These are phyloP conservation scores for Paradoxurus hermaphroditus DNA, from an alignment of 2,113 vertebrate genomes.

Conservation along the genomic window DNA sequence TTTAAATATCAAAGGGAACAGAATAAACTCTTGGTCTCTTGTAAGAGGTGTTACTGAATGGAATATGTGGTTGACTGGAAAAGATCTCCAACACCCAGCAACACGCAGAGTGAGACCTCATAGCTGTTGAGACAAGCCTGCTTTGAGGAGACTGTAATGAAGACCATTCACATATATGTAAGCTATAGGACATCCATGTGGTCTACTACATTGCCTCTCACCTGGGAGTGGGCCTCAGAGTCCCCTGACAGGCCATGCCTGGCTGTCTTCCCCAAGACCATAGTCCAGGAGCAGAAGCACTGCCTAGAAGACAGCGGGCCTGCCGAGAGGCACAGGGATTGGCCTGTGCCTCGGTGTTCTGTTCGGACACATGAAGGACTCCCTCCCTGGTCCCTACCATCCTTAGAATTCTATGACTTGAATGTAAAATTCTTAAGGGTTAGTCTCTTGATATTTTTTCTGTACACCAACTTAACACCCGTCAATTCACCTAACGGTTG, in stretches of 20 bases:
- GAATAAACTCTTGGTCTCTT: neutral
- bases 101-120: neutral
- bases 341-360: neutral
- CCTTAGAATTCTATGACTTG: conserved; percentile 4
- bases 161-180: neutral
- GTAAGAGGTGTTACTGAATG: neutral
- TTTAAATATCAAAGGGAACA: conserved; percentile 7
- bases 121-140: neutral
- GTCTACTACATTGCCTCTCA: neutral
- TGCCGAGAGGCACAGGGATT: neutral
- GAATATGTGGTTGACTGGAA: neutral
- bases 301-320: neutral
- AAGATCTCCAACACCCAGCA: neutral
- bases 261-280: neutral
- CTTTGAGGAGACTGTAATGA: neutral
- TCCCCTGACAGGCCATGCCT: neutral
- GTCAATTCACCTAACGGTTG: neutral
- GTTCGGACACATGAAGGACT: neutral
- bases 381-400: neutral
- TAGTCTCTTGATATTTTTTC: neutral
- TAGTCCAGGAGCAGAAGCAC: neutral
- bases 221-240: neutral
- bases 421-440: neutral
- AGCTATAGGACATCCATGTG: neutral
- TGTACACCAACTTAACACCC: neutral